Evolutionary conservation across 2,797 vertebrate genomes (phyloP).

Genomic region (Molossus molossus): DNA sequence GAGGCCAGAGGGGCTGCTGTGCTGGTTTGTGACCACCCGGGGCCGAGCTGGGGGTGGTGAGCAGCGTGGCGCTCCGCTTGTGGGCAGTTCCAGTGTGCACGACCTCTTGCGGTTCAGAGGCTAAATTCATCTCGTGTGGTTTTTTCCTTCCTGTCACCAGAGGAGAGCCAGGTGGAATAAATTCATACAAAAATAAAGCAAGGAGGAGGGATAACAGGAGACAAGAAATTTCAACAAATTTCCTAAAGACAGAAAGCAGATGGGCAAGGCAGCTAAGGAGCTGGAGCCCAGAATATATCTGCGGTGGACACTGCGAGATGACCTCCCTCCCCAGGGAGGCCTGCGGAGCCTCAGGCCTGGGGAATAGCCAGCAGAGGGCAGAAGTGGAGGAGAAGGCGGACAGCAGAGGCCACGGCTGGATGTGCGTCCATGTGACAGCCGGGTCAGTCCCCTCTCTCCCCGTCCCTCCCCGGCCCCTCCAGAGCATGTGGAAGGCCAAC

Average conservation of each 20-base stretch:
- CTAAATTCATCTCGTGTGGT: conserved; percentile 98
- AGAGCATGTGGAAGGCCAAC: neutral
- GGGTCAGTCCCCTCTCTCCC: neutral
- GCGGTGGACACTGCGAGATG: neutral
- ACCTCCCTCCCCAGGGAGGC: neutral
- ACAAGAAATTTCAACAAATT: neutral
- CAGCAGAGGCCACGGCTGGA: neutral
- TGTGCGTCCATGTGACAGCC: rapidly evolving
- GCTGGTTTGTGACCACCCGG: conserved; percentile 95
- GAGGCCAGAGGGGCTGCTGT: conserved; percentile 96
- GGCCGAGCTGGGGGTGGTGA: conserved; percentile 89
- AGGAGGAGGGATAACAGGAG: neutral
- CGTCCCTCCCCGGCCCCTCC: rapidly evolving
- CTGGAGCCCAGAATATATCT: neutral
- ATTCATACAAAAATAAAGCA: neutral
- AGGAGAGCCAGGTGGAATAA: conserved; percentile 82
- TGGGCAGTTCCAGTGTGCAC: conserved; percentile 95
- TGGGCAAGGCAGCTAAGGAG: neutral
- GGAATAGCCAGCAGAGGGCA: neutral
- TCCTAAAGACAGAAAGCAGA: neutral
- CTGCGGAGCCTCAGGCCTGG: neutral
- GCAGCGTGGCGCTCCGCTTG: conserved; percentile 97
- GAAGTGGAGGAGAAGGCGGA: neutral
- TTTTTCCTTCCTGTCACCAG: conserved; percentile 94
- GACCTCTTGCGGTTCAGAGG: conserved; percentile 93